Conservation (phyloP, 2,888 invertebrate genomes). For the Gasteruption jaculator region DNA sequence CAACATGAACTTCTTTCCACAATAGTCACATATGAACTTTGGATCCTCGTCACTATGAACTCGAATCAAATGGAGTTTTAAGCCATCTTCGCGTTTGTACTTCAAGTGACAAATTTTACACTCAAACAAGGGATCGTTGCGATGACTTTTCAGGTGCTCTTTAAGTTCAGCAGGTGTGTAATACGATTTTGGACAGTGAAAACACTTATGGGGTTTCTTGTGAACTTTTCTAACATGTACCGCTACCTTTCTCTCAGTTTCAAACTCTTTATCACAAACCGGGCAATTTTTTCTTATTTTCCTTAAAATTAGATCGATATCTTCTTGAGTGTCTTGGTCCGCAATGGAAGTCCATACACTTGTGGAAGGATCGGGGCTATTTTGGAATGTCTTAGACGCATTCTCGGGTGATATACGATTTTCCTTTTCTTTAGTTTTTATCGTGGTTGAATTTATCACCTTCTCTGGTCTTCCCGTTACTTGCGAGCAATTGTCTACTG, state of each 20-base stretch:
- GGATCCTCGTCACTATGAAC: conserved; percentile 24
- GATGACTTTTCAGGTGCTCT: conserved; percentile 33
- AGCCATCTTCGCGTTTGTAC: conserved; percentile 25
- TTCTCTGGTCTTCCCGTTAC: too few relatives aligned
- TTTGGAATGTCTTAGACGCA: too few relatives aligned
- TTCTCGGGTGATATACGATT: too few relatives aligned
- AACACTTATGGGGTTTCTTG: conserved; percentile 27
- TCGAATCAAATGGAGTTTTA: conserved; percentile 26
- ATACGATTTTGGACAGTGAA: conserved; percentile 27
- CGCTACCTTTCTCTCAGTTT: conserved; percentile 21
- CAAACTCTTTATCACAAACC: conserved; percentile 28
- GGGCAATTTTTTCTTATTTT: conserved; percentile 26
- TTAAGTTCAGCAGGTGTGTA: conserved; percentile 23
- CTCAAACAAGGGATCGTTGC: conserved; percentile 28
- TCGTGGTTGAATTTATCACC: too few relatives aligned
- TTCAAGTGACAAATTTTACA: conserved; percentile 27
- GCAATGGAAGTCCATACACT: too few relatives aligned
- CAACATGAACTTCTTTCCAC: conserved; percentile 26
- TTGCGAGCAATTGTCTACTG: too few relatives aligned
- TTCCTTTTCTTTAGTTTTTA: too few relatives aligned
- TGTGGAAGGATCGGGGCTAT: too few relatives aligned
- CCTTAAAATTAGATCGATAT: conserved; percentile 17
- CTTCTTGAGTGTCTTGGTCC: conserved; percentile 9
- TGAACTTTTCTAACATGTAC: conserved; percentile 27
- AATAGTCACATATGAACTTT: conserved; percentile 25